These are phyloP conservation scores for Scopus umbretta DNA, from an alignment of 2,113 vertebrate genomes.

Conservation along the genomic window DNA sequence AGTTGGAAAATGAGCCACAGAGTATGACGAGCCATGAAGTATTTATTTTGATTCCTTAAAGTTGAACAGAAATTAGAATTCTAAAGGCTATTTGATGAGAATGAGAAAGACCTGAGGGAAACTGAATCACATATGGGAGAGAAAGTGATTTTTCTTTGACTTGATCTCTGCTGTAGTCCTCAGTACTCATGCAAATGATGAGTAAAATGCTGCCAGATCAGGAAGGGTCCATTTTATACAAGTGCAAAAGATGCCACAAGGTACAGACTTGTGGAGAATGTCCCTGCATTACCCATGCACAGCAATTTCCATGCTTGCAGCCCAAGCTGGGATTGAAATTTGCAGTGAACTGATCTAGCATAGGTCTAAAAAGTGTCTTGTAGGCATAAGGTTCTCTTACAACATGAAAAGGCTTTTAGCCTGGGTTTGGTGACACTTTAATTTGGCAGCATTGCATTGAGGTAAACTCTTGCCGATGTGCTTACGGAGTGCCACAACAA, in stretches of 20 bases:
- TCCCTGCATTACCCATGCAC: background rate
- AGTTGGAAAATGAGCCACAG: background rate
- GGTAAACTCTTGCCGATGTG: background rate
- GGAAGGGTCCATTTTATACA: background rate
- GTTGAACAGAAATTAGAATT: background rate
- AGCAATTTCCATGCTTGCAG: background rate
- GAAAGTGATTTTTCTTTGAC: background rate
- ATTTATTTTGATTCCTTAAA: background rate
- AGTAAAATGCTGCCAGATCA: background rate
- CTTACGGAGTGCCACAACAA: background rate
- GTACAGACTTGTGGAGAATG: background rate
- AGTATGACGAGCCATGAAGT: background rate
- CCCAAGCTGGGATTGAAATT: background rate
- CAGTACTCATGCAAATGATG: background rate
- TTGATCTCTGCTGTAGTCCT: background rate
- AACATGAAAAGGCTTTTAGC: background rate
- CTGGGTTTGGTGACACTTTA: background rate
- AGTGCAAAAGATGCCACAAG: background rate
- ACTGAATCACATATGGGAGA: background rate
- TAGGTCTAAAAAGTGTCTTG: background rate
- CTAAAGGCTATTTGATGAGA: background rate
- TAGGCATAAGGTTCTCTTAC: background rate
- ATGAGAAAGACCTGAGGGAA: background rate
- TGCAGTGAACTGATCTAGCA: background rate
- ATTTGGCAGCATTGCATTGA: rapidly evolving